Conservation (phyloP, 2,888 invertebrate genomes). For the Omphaloscelis lunosa region DNA sequence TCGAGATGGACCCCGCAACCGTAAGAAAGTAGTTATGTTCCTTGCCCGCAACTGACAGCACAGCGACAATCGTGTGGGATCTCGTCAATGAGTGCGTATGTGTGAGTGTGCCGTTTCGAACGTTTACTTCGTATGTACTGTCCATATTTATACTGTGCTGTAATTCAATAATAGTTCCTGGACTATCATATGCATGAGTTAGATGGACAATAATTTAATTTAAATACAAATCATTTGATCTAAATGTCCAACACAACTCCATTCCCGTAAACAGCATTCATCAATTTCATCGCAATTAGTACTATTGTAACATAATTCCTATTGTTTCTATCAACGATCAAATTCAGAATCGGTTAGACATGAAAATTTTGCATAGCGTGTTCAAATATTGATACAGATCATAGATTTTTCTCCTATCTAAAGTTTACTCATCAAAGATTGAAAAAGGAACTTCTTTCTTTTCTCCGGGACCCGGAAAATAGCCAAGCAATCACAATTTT, state of each 20-base stretch:
- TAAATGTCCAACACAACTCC: slow-evolving; percentile 13
- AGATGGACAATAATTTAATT: slow-evolving; percentile 17
- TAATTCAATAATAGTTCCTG: neutral
- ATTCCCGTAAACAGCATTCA: slow-evolving; percentile 17
- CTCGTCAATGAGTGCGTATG: too few species aligned
- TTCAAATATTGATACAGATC: slow-evolving; percentile 28
- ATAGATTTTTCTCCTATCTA: neutral
- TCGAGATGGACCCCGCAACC: too few species aligned
- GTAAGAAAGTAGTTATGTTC: too few species aligned
- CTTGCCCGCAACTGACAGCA: too few species aligned
- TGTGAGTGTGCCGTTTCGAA: too few species aligned
- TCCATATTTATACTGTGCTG: too few species aligned
- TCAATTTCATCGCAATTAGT: slow-evolving; percentile 8
- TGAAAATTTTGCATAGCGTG: neutral
- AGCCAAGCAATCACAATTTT: slow-evolving; percentile 50
- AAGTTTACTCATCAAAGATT: slow-evolving; percentile 41
- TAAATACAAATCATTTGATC: slow-evolving; percentile 6
- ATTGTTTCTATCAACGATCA: slow-evolving; percentile 8
- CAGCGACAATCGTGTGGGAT: too few species aligned
- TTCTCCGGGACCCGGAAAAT: slow-evolving; percentile 20
- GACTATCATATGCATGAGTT: slow-evolving; percentile 5
- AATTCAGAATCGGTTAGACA: neutral
- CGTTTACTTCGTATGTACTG: too few species aligned
- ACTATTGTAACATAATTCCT: slow-evolving; percentile 15
- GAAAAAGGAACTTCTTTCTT: slow-evolving; percentile 18